Base-by-base conservation (phyloP, 2,888 invertebrate species). In the Campopleginae sp. region DNA sequence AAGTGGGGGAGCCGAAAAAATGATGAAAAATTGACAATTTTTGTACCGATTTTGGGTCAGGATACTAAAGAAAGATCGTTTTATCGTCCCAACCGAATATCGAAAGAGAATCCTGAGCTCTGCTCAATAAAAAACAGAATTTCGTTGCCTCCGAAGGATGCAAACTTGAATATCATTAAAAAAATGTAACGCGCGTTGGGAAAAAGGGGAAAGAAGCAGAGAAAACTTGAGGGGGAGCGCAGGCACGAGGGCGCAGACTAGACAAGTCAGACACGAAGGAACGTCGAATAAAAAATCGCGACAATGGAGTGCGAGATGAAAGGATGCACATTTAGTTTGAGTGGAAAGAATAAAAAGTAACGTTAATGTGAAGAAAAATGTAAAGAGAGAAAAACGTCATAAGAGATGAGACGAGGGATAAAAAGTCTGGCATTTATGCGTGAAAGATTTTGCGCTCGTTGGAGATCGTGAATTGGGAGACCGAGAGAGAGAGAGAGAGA, bases 361-460 rank as follows among this genome's bases (percentile, higher is more conserved):
- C 54, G 3, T 14, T 27, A 27, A 58, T 23, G 27, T 1, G 8
- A 58, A 31, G n/a, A 23, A n/a, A 38, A 14, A 42, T 10, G 5
- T 14, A 14, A 58, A n/a, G 8, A 42, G 42, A 58, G 42, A 58
- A 19, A 19, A 19, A n/a, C n/a, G n/a, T n/a, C n/a, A 31, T 63
- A 31, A 46, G 12, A 46, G 12, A 44, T 17, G 23, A 19, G 54
- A 44, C n/a, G 58, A 74, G 27, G 27, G 23, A 12, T 5, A 48
- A 31, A 68, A 48, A 65, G 65, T 68, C 38, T 33, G 8, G 31
- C 19, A 19, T 63, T 71, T 71, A 27, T 71, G 33, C 6, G 14
- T 42, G 3, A 61, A 74, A 68, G 42, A 44, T 23, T 63, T 46
- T 46, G 71, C 46, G 66, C 54, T 77, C 23, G 66, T 19, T 54